Conservation (phyloP, 2,797 vertebrate genomes). For the Salmo trutta region DNA sequence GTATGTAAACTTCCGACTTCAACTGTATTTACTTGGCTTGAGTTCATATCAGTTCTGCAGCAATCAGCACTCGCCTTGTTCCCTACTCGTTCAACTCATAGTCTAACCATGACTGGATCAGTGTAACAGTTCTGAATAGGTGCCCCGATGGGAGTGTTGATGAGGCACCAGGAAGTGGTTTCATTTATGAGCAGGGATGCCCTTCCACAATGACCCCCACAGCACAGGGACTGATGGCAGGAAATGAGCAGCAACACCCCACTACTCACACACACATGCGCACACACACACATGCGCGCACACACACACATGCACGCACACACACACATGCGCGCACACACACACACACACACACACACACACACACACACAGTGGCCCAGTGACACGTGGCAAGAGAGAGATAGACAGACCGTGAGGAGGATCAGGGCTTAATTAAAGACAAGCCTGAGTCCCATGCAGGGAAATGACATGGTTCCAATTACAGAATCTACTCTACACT, state of each 20-base stretch:
- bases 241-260: conserved; percentile 45
- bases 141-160: conserved; percentile 49
- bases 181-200: conserved; percentile 39
- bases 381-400: conserved; percentile 34
- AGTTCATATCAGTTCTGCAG: conserved; percentile 26
- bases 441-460: conserved; percentile 63
- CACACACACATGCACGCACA: no score
- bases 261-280: background rate
- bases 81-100: background rate
- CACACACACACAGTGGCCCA: no score
- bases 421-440: conserved; percentile 72
- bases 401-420: conserved; percentile 20
- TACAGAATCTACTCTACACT: conserved; percentile 60
- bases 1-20: background rate
- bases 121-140: conserved; percentile 31
- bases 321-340: background rate
- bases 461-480: conserved; percentile 73
- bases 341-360: no score
- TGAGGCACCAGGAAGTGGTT: conserved; percentile 46
- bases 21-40: background rate
- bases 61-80: background rate
- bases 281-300: background rate
- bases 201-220: conserved; percentile 53
- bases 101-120: background rate
- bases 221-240: conserved; percentile 47